Evolutionary conservation across 2,888 invertebrate species (phyloP).

Genomic region (Tipula confusa): DNA sequence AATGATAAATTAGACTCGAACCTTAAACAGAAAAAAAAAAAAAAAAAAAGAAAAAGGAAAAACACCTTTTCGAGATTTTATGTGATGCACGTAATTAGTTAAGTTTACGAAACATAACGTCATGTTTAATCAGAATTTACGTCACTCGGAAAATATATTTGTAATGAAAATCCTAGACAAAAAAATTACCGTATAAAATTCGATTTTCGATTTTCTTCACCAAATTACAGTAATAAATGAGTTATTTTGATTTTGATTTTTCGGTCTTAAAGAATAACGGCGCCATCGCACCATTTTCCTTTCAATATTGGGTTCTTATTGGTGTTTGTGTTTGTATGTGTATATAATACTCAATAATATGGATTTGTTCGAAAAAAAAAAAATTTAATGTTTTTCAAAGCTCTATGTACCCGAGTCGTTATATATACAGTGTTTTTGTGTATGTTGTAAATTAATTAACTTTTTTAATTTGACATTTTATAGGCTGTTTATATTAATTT

Average conservation of each 20-base stretch:
- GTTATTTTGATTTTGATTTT: not conserved
- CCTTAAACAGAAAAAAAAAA: too few relatives aligned
- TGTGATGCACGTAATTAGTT: not conserved
- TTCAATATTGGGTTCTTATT: too few relatives aligned
- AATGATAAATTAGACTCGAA: not conserved
- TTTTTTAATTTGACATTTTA: not conserved
- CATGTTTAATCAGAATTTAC: not conserved
- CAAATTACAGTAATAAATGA: not conserved
- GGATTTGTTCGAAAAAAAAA: not conserved
- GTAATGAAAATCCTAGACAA: not conserved
- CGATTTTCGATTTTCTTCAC: not conserved
- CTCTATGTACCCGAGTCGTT: not conserved
- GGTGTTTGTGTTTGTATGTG: not conserved
- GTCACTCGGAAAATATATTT: not conserved
- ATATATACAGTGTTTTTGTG: not conserved
- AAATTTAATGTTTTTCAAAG: not conserved
- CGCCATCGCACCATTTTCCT: not conserved
- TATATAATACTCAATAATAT: not conserved
- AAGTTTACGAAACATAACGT: not conserved
- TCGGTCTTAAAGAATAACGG: not conserved
- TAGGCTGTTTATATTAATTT: not conserved
- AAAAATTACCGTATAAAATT: not conserved
- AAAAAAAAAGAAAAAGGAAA: too few relatives aligned
- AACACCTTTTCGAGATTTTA: not conserved
- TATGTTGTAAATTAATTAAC: not conserved